These are phyloP conservation scores for Clanis bilineata DNA, from an alignment of 2,888 invertebrate species.

Conservation along the genomic window DNA sequence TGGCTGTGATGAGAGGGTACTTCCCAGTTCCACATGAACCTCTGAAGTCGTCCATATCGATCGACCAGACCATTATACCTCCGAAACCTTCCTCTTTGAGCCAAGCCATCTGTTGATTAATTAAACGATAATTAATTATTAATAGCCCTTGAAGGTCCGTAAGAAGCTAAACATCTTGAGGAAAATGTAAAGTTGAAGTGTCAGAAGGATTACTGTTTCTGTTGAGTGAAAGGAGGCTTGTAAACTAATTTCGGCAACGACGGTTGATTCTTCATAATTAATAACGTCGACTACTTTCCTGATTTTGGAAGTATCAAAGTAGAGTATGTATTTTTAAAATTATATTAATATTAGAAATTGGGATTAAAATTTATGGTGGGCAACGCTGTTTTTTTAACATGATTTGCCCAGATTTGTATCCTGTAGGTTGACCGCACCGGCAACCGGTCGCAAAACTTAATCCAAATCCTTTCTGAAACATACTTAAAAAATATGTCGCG, in stretches of 20 bases:
- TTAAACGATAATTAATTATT: background rate
- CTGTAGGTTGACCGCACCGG: too few species aligned
- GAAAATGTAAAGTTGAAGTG: background rate
- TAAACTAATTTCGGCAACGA: background rate
- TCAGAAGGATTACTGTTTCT: background rate
- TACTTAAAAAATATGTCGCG: too few species aligned
- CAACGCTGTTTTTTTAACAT: too few species aligned
- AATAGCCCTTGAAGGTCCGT: background rate
- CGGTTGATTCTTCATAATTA: background rate
- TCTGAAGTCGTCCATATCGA: constrained; percentile 97
- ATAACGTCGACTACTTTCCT: background rate
- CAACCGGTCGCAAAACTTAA: too few species aligned
- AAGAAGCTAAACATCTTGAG: background rate
- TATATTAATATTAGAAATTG: too few species aligned
- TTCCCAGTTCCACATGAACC: constrained; percentile 95
- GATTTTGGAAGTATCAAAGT: too few species aligned
- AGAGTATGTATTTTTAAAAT: too few species aligned
- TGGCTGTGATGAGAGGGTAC: constrained; percentile 93
- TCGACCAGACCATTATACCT: constrained; percentile 98
- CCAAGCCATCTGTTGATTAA: constrained; percentile 90
- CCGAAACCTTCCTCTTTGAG: constrained; percentile 96
- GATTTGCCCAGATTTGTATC: too few species aligned
- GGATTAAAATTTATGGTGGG: too few species aligned
- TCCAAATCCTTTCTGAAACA: too few species aligned
- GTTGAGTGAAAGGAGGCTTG: background rate